Base-by-base conservation (phyloP, 2,888 invertebrate species). In the Himalopsyche japonica region DNA sequence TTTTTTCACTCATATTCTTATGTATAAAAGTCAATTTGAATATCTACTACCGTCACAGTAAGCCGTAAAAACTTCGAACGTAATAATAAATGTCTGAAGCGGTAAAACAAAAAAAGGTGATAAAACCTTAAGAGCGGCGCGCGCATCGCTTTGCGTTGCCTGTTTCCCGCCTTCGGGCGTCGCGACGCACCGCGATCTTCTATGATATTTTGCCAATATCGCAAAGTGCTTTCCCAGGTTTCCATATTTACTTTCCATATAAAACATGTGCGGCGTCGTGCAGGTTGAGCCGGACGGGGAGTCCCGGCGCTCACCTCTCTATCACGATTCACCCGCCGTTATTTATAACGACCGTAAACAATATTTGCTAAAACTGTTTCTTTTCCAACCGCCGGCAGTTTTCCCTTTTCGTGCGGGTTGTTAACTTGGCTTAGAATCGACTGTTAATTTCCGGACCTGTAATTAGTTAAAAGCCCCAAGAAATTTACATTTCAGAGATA, bases 141-240 rank as follows among this genome's bases (percentile, higher is more conserved):
- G 70, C 70, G 70, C 70, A 70, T 10, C 70, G 15, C 24, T 24
- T 24, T 20, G 64, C 64, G 64, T 10, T 27, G 64, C 24, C 80
- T 80, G 79, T 47, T 70, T 43, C 12, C 30, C 79, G 57, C 83
- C 79, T 34, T 76, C 79, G 27, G 47, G 64, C 76, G 76, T 64
- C 77, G 49, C 76, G 30, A 43, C 43, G 49, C 76, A 24, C 30
- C 32, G 82, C 81, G 80, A 84, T 82, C 80, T 70, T 82, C 84
- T 83, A 86, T 84, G 82, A 87, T 87, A 87, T 87, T 86, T 87
- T 87, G 83, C 86, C 86, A 87, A 87, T 87, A 87, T 84, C 83
- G 85, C 82, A 87, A 86, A 87, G 86, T 87, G 86, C 86, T 87
- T 87, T 87, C 80, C 86, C 86, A 84, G 85, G 86, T 87, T 84